Evolutionary conservation across 92 coral and sea anemone species (phyloP).

Genomic region (Parazoanthus darwini): DNA sequence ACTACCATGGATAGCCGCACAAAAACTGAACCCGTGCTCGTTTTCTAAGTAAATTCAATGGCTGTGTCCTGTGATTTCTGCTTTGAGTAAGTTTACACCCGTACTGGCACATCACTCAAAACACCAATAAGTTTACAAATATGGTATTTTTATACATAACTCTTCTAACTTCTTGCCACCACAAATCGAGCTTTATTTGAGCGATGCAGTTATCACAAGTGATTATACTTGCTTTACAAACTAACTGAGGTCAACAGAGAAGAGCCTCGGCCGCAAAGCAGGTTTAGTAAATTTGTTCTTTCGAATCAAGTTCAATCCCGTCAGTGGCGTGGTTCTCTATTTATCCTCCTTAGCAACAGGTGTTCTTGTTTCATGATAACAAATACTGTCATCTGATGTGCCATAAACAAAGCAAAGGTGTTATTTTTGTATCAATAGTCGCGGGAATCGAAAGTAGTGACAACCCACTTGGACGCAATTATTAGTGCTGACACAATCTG

Average conservation of each 20-base stretch:
- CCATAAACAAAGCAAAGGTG: not conserved
- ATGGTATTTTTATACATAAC: not conserved
- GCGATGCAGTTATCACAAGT: not conserved
- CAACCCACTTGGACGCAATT: not conserved
- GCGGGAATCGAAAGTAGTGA: not conserved
- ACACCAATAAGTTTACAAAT: not conserved
- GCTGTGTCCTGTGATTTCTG: not conserved
- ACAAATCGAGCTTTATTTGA: not conserved
- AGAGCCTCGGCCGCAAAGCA: not conserved
- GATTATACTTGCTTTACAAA: not conserved
- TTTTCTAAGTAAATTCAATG: not conserved
- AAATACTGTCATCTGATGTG: not conserved
- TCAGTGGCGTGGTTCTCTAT: not conserved
- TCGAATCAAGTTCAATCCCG: not conserved
- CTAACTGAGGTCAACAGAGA: not conserved
- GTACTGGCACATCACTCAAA: not conserved
- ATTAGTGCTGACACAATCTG: not conserved
- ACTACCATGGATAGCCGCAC: not conserved
- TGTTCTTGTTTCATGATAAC: not conserved
- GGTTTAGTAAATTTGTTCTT: not conserved
- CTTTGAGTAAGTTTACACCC: not conserved
- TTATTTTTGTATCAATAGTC: not conserved
- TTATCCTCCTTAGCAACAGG: slow-evolving; percentile 31
- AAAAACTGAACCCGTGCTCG: not conserved
- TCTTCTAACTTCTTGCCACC: not conserved